Evolutionary conservation across 2,797 vertebrate genomes (phyloP).

Genomic region (Anableps anableps): DNA sequence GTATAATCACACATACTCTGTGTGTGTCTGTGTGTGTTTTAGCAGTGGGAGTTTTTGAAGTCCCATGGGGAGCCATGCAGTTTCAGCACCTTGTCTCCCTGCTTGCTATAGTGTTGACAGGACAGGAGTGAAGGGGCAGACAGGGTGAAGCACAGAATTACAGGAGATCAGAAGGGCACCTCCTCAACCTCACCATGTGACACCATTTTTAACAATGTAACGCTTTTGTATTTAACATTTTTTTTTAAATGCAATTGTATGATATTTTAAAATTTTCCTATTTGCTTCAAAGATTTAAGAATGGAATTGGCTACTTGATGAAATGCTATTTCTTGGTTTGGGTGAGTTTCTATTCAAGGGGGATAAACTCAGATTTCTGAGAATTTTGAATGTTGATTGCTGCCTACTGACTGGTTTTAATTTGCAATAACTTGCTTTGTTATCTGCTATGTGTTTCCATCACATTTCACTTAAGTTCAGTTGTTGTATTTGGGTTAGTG

Average conservation of each 20-base stretch:
- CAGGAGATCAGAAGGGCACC: background rate
- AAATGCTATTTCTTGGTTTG: too few species aligned
- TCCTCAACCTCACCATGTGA: constrained; percentile 9
- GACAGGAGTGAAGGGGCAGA: constrained; percentile 46
- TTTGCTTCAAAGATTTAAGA: too few species aligned
- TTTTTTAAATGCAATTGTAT: background rate
- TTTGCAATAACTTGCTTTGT: background rate
- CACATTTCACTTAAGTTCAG: background rate
- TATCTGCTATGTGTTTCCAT: background rate
- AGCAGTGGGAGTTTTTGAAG: constrained; percentile 28
- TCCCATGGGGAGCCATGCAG: constrained; percentile 61
- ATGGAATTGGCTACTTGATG: too few species aligned
- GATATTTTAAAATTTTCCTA: background rate
- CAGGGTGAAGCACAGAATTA: constrained; percentile 29
- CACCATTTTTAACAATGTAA: background rate
- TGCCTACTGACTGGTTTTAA: background rate
- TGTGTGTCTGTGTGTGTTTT: constrained; percentile 16
- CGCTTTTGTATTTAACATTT: background rate
- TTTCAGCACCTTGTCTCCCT: constrained; percentile 82
- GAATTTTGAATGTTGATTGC: too few species aligned
- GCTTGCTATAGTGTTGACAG: constrained; percentile 78
- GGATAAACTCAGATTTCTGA: too few species aligned
- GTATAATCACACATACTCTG: background rate
- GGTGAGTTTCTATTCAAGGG: too few species aligned
- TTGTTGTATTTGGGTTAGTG: background rate